A percentile compares a stretch with the other conserved stretches of the same genome.
phyloP scores from a whole-genome alignment of 2,797 vertebrate genomes.

The Thaleichthys pacificus region DNA sequence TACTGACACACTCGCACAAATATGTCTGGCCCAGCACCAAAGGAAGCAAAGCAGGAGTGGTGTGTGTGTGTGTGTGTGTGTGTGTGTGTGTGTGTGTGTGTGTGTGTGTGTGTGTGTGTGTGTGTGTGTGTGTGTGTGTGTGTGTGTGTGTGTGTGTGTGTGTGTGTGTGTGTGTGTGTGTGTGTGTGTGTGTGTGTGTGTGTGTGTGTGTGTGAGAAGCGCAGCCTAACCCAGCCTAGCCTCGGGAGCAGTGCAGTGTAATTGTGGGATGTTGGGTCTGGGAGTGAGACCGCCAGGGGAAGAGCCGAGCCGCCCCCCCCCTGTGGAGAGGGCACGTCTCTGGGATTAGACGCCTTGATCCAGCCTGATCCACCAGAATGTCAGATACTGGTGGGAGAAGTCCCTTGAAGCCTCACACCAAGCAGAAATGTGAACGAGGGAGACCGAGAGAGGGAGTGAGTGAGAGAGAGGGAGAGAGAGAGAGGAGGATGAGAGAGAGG shows the following conservation, averaged over 20 bases:
- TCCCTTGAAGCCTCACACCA: slow-evolving; percentile 38
- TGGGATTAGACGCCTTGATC: slow-evolving; percentile 69
- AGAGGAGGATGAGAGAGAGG: slow-evolving; percentile 5
- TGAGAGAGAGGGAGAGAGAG: slow-evolving; percentile 19
- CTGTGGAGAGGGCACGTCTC: slow-evolving; percentile 47
- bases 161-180: no score
- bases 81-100: no score
- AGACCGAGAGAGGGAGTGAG: slow-evolving; percentile 12
- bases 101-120: no score
- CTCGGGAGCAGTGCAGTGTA: slow-evolving; percentile 55
- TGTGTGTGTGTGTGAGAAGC: slow-evolving; percentile 9
- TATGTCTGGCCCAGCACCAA: neutral
- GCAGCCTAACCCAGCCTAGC: slow-evolving; percentile 38
- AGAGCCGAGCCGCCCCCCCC: slow-evolving; percentile 9
- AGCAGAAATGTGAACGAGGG: slow-evolving; percentile 20
- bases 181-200: no score
- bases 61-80: no score
- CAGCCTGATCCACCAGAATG: slow-evolving; percentile 55
- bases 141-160: no score
- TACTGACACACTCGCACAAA: slow-evolving; percentile 2
- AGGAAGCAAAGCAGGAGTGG: neutral
- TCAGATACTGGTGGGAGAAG: slow-evolving; percentile 47
- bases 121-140: no score
- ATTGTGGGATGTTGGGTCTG: slow-evolving; percentile 58
- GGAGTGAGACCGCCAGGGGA: slow-evolving; percentile 48